Percentiles rank a stretch among this genome's conserved stretches.
Conservation (phyloP, 2,797 vertebrate species). For the Eospalax fontanierii region DNA sequence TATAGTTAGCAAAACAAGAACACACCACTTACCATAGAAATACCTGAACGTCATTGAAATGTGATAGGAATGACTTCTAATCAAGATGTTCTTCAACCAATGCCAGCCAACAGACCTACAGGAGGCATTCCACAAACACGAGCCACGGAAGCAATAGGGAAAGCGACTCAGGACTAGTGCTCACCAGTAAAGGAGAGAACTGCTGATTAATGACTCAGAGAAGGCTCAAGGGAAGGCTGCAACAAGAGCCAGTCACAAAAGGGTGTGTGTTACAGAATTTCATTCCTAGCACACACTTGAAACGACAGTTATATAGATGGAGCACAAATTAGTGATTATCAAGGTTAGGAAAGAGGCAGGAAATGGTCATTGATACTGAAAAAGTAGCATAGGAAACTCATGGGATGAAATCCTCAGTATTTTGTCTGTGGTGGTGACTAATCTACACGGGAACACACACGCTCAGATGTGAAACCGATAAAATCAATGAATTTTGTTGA, state of each 20-base stretch:
- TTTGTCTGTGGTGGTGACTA: not conserved
- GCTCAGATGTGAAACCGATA: not conserved
- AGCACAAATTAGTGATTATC: not conserved
- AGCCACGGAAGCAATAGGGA: not conserved
- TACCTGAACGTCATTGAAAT: constrained; percentile 5
- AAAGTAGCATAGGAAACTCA: not conserved
- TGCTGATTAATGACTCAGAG: not conserved
- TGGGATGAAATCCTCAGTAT: not conserved
- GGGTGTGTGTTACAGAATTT: not conserved
- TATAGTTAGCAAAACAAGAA: constrained; percentile 54
- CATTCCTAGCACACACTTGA: not conserved
- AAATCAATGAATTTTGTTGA: not conserved
- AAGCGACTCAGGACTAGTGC: not conserved
- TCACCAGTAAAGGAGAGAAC: not conserved
- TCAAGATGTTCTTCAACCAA: not conserved
- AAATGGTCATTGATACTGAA: not conserved
- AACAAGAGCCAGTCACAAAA: not conserved
- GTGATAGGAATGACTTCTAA: not conserved
- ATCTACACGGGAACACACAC: not conserved
- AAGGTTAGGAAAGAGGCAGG: not conserved
- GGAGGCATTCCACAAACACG: not conserved
- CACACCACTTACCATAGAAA: not conserved
- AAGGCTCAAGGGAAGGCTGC: not conserved
- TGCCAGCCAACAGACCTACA: not conserved
- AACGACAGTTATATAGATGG: constrained; percentile 28